Conservation (phyloP, 2,113 vertebrate species). For the Platycercus adscitus region DNA sequence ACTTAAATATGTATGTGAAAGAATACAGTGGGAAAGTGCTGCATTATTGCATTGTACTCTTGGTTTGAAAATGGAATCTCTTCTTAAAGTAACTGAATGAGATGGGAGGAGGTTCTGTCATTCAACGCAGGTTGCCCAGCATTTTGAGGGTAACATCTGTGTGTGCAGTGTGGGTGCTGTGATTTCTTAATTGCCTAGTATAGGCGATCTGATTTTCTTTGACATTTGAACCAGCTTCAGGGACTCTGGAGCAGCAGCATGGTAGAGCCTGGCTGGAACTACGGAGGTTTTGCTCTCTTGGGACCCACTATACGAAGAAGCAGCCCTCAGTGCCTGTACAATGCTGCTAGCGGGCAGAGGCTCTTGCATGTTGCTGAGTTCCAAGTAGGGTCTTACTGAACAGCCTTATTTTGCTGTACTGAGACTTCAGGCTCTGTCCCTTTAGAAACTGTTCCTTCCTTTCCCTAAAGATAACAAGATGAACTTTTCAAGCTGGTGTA, state of each 20-base stretch:
- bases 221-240: background rate
- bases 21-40: background rate
- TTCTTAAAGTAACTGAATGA: background rate
- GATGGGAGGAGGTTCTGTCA: background rate
- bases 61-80: background rate
- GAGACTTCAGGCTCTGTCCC: background rate
- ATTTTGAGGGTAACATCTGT: background rate
- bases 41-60: background rate
- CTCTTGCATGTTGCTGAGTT: background rate
- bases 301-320: background rate
- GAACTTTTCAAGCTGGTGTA: fast-evolving
- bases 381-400: background rate
- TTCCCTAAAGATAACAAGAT: background rate
- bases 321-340: background rate
- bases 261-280: background rate
- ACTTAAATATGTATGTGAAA: background rate
- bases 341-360: background rate
- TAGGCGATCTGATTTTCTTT: background rate
- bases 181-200: background rate
- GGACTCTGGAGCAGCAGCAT: background rate
- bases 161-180: background rate
- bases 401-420: fast-evolving
- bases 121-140: too few relatives aligned
- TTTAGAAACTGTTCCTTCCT: background rate
- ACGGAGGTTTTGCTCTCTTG: background rate